phyloP scores from a whole-genome alignment of 2,797 vertebrate species.

The Sebastes alutus region DNA sequence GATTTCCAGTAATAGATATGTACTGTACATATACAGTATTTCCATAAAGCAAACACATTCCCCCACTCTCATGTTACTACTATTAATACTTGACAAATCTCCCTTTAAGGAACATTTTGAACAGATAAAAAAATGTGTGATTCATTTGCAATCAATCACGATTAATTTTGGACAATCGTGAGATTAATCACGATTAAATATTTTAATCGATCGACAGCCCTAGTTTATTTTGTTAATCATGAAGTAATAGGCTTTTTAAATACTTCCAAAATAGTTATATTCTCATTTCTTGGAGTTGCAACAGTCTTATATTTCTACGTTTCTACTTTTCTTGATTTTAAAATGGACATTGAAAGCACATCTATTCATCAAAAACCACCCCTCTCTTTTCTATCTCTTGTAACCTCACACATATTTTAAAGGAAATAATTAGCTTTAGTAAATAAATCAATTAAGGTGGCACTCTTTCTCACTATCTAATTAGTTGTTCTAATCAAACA shows the following conservation, averaged over 20 bases:
- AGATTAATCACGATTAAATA: too few species aligned
- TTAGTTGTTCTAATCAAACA: neutral
- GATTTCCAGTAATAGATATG: too few species aligned
- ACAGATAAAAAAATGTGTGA: too few species aligned
- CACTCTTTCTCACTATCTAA: neutral
- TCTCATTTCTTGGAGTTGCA: neutral
- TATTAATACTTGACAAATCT: too few species aligned
- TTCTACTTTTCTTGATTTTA: neutral
- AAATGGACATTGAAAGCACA: neutral
- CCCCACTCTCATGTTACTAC: too few species aligned
- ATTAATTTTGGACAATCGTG: too few species aligned
- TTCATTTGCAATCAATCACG: too few species aligned
- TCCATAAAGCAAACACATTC: too few species aligned
- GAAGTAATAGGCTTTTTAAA: neutral
- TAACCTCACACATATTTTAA: neutral
- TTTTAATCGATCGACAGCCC: too few species aligned
- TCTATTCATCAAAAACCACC: neutral
- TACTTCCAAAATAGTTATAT: neutral
- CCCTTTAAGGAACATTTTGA: too few species aligned
- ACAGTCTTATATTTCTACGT: neutral
- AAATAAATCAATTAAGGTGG: neutral
- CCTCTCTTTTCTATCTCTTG: neutral
- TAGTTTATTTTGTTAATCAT: neutral
- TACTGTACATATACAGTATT: too few species aligned
- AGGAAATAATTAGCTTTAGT: neutral